A percentile compares a stretch with the other conserved stretches of the same genome.
Evolutionary conservation across 2,888 invertebrate species (phyloP).

Genomic region (Oeneis ivallda): DNA sequence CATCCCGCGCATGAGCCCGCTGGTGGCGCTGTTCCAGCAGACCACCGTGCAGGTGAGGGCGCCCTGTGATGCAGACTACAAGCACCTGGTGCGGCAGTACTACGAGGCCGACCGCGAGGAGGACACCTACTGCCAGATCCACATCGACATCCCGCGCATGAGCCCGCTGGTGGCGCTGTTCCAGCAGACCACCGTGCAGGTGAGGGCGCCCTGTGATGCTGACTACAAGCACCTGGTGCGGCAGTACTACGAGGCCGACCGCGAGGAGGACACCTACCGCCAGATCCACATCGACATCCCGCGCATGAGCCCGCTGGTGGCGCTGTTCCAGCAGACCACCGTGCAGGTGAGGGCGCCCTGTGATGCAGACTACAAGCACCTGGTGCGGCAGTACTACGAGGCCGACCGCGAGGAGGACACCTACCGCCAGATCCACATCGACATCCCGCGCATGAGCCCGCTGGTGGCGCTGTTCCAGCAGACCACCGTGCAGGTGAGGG

Average conservation of each 20-base stretch:
- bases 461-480: slow-evolving; percentile 98
- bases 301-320: slow-evolving; percentile 98
- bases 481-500: no score
- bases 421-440: slow-evolving; percentile 96
- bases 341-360: no score
- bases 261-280: slow-evolving; percentile 93
- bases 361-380: slow-evolving; percentile 97
- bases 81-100: slow-evolving; percentile 97
- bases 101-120: slow-evolving; percentile 93
- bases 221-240: slow-evolving; percentile 97
- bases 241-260: slow-evolving; percentile 96
- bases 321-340: slow-evolving; percentile 96
- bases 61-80: slow-evolving; percentile 98
- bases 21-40: slow-evolving; percentile 98
- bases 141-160: slow-evolving; percentile 99
- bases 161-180: slow-evolving; percentile 98
- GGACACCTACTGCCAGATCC: slow-evolving; percentile 96
- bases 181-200: slow-evolving; percentile 95
- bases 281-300: slow-evolving; percentile 99
- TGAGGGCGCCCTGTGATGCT: no score
- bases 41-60: no score
- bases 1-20: slow-evolving; percentile 99
- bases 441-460: slow-evolving; percentile 99
- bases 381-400: slow-evolving; percentile 98
- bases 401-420: slow-evolving; percentile 94